These are phyloP conservation scores for Leistus spinibarbis DNA, from an alignment of 2,888 invertebrate species.

Conservation along the genomic window DNA sequence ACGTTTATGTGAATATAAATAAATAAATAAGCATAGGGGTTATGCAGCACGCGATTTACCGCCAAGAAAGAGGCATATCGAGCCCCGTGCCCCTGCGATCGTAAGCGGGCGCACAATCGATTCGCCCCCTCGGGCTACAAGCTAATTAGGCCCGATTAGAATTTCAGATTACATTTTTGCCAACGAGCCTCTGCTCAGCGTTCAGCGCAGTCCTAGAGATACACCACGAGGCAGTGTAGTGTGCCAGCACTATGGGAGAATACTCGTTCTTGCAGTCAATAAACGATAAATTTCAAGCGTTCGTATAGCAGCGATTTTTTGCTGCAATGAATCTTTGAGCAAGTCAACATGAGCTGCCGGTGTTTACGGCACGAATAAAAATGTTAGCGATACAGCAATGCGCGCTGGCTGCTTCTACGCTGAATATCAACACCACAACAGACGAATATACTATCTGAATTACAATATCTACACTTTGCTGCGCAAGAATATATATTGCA, in stretches of 20 bases:
- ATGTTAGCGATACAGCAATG: neutral
- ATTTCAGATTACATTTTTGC: slow-evolving; percentile 37
- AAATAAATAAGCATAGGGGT: slow-evolving; percentile 24
- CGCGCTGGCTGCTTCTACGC: neutral
- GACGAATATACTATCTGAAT: neutral
- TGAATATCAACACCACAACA: neutral
- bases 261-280: slow-evolving; percentile 34
- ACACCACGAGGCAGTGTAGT: neutral
- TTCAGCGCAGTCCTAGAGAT: neutral
- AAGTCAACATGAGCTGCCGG: slow-evolving; percentile 33
- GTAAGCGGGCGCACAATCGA: neutral
- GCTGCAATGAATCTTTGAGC: slow-evolving; percentile 32
- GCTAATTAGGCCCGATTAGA: slow-evolving; percentile 37
- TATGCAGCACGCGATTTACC: slow-evolving; percentile 9
- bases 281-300: slow-evolving; percentile 36
- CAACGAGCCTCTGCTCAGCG: slow-evolving; percentile 1
- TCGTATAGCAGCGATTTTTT: slow-evolving; percentile 26
- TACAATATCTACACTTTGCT: neutral
- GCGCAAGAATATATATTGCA: neutral
- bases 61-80: neutral
- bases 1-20: neutral
- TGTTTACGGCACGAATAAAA: slow-evolving; percentile 18
- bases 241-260: slow-evolving; percentile 12
- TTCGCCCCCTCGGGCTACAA: slow-evolving; percentile 7
- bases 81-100: slow-evolving; percentile 1